Evolutionary conservation across 1,140 invertebrate genomes (phyloP).

Genomic region (Apis florea): DNA sequence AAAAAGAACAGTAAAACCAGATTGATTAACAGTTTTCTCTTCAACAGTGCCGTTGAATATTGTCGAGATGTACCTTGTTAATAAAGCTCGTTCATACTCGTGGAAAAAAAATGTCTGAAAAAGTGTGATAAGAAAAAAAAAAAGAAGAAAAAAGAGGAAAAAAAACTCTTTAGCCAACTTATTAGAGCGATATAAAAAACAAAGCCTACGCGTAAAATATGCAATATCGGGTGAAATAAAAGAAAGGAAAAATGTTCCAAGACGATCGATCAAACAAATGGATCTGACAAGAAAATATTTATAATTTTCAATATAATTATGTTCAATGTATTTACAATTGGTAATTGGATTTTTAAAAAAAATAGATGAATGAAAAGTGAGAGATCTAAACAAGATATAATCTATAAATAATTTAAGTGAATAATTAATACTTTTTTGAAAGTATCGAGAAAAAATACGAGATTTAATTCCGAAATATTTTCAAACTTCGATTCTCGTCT

Average conservation of each 20-base stretch:
- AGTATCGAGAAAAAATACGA: too few species aligned
- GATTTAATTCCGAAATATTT: not conserved
- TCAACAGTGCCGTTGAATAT: conserved; percentile 20
- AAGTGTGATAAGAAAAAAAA: conserved; percentile 10
- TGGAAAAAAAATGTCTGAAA: conserved; percentile 17
- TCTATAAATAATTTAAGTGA: too few species aligned
- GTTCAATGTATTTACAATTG: too few species aligned
- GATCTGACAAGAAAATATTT: too few species aligned
- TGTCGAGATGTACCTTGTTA: conserved; percentile 17
- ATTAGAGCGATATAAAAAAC: not conserved
- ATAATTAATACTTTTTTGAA: too few species aligned
- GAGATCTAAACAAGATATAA: too few species aligned
- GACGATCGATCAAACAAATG: conserved; percentile 12
- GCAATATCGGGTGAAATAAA: not conserved
- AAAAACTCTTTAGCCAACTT: conserved; percentile 27
- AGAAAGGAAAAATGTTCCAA: not conserved
- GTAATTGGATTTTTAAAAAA: too few species aligned
- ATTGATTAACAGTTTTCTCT: conserved; percentile 48
- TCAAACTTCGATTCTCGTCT: not conserved
- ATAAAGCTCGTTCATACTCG: conserved; percentile 5
- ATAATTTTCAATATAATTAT: too few species aligned
- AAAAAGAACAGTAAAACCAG: conserved; percentile 57
- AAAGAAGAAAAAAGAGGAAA: not conserved
- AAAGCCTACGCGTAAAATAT: conserved; percentile 42
- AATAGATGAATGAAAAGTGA: too few species aligned